These are phyloP conservation scores for Laothoe populi DNA, from an alignment of 2,888 invertebrate species.

Conservation along the genomic window DNA sequence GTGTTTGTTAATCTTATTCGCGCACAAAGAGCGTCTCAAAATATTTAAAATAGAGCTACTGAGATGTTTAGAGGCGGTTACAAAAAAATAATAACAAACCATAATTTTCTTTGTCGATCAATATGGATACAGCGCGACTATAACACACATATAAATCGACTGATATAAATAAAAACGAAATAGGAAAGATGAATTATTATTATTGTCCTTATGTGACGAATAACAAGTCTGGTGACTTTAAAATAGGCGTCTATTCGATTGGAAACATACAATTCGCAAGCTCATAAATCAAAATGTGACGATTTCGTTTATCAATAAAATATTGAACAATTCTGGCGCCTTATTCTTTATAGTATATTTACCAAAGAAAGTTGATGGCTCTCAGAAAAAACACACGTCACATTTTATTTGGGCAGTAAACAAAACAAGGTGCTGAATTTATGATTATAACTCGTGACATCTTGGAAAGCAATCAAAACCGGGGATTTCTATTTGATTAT, in stretches of 20 bases:
- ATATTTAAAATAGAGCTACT: too few species aligned
- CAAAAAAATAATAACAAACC: too few species aligned
- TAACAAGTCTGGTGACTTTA: background rate
- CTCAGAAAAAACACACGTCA: constrained; percentile 13
- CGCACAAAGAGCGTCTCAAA: too few species aligned
- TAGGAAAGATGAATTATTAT: background rate
- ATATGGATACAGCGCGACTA: background rate
- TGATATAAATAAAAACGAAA: background rate
- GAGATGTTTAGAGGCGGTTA: too few species aligned
- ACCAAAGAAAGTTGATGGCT: constrained; percentile 13
- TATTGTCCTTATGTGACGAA: constrained; percentile 3
- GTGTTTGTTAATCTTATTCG: too few species aligned
- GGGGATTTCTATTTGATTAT: constrained; percentile 16
- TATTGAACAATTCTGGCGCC: background rate
- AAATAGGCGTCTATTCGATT: constrained; percentile 1
- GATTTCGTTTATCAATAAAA: background rate
- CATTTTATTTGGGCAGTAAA: constrained; percentile 21
- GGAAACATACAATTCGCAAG: background rate
- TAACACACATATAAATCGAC: background rate
- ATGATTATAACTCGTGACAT: constrained; percentile 10
- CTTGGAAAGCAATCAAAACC: background rate
- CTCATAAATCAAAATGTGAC: background rate
- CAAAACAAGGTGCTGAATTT: constrained; percentile 19
- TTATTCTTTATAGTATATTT: background rate
- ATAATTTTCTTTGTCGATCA: background rate